A percentile compares a stretch with the other conserved stretches of the same genome.
phyloP scores from a whole-genome alignment of 2,797 vertebrate species.

The Antrozous pallidus region DNA sequence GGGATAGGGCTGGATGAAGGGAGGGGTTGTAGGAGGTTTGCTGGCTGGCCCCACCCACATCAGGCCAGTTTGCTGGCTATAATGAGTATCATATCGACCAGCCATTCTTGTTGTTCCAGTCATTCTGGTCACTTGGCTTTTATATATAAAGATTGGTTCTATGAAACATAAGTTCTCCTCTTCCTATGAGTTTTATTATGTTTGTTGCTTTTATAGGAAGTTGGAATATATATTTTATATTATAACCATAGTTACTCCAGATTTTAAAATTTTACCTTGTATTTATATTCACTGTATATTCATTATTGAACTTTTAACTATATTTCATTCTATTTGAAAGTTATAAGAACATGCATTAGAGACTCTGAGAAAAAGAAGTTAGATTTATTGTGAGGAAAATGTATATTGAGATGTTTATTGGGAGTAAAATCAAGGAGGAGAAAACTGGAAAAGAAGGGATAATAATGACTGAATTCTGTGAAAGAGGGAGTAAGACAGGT shows the following conservation, averaged over 20 bases:
- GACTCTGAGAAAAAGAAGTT: background rate
- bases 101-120: no score
- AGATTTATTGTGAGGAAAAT: no score
- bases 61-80: no score
- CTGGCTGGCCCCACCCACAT: no score
- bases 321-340: background rate
- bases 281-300: background rate
- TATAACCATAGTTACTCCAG: background rate
- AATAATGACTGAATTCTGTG: background rate
- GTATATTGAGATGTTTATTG: no score
- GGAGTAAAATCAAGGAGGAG: background rate
- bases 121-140: no score
- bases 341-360: background rate
- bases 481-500: background rate
- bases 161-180: background rate
- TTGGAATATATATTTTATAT: background rate
- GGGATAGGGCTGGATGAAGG: no score
- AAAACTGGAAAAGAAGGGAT: background rate
- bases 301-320: background rate
- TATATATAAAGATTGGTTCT: background rate
- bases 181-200: background rate
- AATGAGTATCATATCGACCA: no score
- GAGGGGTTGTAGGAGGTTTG: no score
- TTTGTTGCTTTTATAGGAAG: background rate
- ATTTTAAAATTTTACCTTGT: background rate